Evolutionary conservation across 1,140 invertebrate genomes (phyloP).

Genomic region (Cephus cinctus): DNA sequence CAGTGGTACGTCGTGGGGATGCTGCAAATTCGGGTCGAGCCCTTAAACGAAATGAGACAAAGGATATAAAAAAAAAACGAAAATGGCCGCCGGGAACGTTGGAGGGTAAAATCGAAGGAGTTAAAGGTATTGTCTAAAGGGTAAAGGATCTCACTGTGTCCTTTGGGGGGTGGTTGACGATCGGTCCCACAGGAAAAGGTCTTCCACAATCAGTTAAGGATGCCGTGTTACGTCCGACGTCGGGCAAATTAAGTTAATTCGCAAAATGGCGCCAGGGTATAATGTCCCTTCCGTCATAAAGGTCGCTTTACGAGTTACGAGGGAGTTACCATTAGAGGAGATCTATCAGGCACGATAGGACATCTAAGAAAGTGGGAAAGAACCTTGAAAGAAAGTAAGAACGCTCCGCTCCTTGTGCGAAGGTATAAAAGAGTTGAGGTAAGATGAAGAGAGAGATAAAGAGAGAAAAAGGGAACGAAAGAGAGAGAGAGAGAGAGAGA

Average conservation of each 20-base stretch:
- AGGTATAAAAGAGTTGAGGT: neutral
- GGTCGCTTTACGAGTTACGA: constrained; percentile 18
- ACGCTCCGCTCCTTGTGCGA: constrained; percentile 16
- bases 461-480: neutral
- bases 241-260: constrained; percentile 1
- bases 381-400: constrained; percentile 31
- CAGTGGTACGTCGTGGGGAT: neutral
- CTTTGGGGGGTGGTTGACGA: constrained; percentile 9
- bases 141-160: neutral
- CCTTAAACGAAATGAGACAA: too few relatives aligned
- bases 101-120: too few relatives aligned
- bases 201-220: neutral
- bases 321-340: constrained; percentile 34
- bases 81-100: too few relatives aligned
- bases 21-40: neutral
- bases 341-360: constrained; percentile 36
- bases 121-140: too few relatives aligned
- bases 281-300: constrained; percentile 2
- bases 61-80: too few relatives aligned
- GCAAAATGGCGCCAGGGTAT: neutral
- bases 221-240: neutral
- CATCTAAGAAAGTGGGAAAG: constrained; percentile 26
- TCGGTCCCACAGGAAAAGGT: constrained; percentile 10
- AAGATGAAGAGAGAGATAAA: neutral
- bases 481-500: too few relatives aligned